These are phyloP conservation scores for Mus spretus DNA, from an alignment of 2,797 vertebrate genomes.

Conservation along the genomic window DNA sequence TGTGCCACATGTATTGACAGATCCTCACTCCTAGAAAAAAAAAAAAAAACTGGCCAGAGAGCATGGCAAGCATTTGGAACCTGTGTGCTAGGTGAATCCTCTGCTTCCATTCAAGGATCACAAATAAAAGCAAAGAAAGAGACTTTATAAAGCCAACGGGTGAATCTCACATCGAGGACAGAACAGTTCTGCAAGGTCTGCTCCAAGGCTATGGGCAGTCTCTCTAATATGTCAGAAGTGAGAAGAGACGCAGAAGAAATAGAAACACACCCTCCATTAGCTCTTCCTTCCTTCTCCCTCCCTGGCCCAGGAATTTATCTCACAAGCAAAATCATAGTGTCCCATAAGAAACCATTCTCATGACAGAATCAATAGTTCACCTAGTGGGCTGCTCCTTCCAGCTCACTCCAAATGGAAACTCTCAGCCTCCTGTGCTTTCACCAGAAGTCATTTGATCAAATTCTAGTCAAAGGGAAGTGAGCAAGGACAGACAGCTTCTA, in stretches of 20 bases:
- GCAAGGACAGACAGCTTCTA: not conserved
- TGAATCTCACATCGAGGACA: not conserved
- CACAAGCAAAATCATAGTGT: not conserved
- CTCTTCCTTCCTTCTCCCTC: not conserved
- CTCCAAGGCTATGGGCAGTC: too few species aligned
- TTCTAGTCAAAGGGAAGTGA: constrained; percentile 28
- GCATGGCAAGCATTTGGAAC: not conserved
- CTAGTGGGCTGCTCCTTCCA: not conserved
- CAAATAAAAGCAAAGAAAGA: not conserved
- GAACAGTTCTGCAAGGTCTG: not conserved
- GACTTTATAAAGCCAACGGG: not conserved
- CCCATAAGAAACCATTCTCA: not conserved
- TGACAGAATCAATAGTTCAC: not conserved
- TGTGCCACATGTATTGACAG: not conserved
- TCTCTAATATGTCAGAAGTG: constrained; percentile 1
- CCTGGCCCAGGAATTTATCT: not conserved
- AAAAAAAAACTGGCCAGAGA: not conserved
- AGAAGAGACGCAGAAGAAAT: not conserved
- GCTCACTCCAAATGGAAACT: not conserved
- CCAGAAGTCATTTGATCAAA: not conserved
- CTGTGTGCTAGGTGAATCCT: not conserved
- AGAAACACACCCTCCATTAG: not conserved
- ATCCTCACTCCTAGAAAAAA: not conserved
- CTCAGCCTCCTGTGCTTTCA: not conserved
- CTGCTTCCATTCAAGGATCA: not conserved